Percentiles rank a stretch among this genome's conserved stretches.
Evolutionary conservation across 1,140 invertebrate species (phyloP).

Genomic region (Nasonia vitripennis): DNA sequence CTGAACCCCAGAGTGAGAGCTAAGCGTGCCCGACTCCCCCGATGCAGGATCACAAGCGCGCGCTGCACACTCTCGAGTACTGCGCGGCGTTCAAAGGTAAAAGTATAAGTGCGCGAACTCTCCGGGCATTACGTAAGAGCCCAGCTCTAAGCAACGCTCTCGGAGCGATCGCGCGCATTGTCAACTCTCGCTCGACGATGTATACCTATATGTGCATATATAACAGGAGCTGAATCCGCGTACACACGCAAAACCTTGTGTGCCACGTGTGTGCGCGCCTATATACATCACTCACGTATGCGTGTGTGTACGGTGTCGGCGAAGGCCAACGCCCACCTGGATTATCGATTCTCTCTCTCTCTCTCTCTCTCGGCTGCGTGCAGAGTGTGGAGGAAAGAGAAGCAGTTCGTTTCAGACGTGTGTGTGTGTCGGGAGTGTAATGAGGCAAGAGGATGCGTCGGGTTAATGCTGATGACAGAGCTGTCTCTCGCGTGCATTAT

Average conservation of each 20-base stretch:
- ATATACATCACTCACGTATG: background rate
- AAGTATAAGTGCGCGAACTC: constrained; percentile 22
- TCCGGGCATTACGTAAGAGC: constrained; percentile 27
- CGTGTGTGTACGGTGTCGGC: background rate
- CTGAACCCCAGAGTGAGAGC: background rate
- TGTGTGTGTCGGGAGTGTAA: background rate
- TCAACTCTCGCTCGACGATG: constrained; percentile 23
- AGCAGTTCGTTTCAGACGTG: background rate
- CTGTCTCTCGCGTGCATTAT: background rate
- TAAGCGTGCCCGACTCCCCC: background rate
- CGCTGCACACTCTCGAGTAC: background rate
- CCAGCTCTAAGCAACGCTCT: too few species aligned
- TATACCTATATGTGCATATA: background rate
- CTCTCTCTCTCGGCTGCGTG: constrained; percentile 6
- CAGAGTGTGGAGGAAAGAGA: background rate
- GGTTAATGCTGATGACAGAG: background rate
- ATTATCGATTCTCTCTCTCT: constrained; percentile 45
- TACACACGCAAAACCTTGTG: constrained; percentile 14
- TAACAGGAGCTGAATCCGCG: background rate
- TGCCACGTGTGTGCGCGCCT: background rate
- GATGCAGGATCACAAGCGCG: background rate
- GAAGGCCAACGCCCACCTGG: constrained; percentile 50
- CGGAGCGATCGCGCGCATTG: constrained; percentile 25
- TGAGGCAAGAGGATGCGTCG: background rate
- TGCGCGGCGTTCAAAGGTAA: constrained; percentile 43